Conservation (phyloP, 1,140 invertebrate species). For the Phymastichus coffea region DNA sequence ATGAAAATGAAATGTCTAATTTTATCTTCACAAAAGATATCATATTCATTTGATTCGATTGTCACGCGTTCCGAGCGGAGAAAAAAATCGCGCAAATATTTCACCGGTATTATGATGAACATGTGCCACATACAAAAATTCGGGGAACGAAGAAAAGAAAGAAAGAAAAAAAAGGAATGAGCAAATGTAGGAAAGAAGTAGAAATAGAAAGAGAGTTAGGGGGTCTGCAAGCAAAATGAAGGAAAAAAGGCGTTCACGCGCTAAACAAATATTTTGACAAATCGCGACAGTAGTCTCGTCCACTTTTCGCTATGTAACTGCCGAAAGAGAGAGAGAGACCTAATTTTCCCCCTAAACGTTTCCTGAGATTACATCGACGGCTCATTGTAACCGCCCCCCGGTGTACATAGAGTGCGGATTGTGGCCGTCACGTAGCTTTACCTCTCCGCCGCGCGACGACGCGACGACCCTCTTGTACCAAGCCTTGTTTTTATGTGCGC, state of each 20-base stretch:
- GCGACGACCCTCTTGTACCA: no score
- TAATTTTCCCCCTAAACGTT: slow-evolving; percentile 52
- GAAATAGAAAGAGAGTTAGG: neutral
- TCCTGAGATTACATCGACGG: slow-evolving; percentile 49
- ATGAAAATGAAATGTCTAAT: no score
- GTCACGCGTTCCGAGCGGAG: no score
- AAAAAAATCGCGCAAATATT: no score
- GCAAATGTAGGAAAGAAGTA: neutral
- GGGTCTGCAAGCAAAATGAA: neutral
- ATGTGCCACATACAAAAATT: no score
- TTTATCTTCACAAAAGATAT: no score
- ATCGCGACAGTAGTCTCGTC: slow-evolving; percentile 25
- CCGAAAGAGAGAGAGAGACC: slow-evolving; percentile 38
- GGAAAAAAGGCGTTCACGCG: neutral
- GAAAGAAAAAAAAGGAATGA: slow-evolving; percentile 8
- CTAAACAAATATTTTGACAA: slow-evolving; percentile 52
- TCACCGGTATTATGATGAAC: no score
- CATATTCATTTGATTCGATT: no score
- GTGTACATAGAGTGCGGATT: neutral
- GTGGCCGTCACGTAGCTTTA: no score
- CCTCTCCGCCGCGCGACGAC: no score
- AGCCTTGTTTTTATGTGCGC: no score
- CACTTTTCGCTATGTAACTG: slow-evolving; percentile 36
- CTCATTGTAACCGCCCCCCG: slow-evolving; percentile 37
- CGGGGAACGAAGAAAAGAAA: neutral